Evolutionary conservation across 2,797 vertebrate species (phyloP), one percentile per base, ranked within the genome.

Genomic region (Malacoctenus gilli): DNA sequence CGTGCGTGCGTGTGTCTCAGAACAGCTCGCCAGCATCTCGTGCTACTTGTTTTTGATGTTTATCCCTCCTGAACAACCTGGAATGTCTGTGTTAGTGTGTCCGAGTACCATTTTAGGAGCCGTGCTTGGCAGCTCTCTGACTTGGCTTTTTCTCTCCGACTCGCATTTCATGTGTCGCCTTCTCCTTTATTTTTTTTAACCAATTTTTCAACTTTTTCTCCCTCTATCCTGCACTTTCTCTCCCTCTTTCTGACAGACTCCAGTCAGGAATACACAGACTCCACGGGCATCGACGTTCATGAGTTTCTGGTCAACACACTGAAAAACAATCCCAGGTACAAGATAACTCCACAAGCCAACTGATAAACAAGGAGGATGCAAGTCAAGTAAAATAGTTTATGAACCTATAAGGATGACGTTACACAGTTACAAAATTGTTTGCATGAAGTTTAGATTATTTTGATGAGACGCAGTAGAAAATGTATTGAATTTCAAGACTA

Each of bases 241-340:
- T 4, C 38, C 14, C 7, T 51, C 9, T 54, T 30, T 83, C 4
- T 23, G 37, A 77, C 66, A 99, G 97, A 99, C 89, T 99, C 97
- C 84, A 99, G 96, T 89, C 97, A 99, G 89, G 97, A 99, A 91
- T 99, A 99, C 60, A 99, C 96, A 4, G 97, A 99, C 89, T 99
- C 97, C 80, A 99, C 97, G 65, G 97, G 97, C 86, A 99, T 99
- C 71, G 97, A 99, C 68, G 91, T 99, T 82, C 97, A 99, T 51
- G 97, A 98, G 91, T 99, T 99, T 94, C 91, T 99, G 94, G 96
- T 99, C 92, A 99, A 97, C 93, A 99, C 97, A 92, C 95, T 99
- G 95, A 99, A 99, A 92, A 99, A 98, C 91, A 99, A 98, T 88
- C 97, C 96, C 93, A 95, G 96, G 97, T 99, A 93, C 46, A 56